Conservation (phyloP, 2,113 vertebrate genomes). For the Sula dactylatra region DNA sequence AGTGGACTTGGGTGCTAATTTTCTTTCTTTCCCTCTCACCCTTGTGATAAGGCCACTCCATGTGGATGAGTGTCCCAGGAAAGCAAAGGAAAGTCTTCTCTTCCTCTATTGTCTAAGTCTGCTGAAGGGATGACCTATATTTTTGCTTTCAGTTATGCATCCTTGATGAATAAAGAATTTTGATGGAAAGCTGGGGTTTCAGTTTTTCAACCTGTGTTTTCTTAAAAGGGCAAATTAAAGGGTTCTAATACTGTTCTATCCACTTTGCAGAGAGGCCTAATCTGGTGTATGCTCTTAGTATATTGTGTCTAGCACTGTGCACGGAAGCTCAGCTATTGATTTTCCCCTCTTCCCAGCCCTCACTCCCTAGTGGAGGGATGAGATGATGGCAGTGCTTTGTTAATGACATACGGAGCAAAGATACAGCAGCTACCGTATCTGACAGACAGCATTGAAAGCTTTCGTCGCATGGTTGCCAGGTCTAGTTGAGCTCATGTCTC, state of each 20-base stretch:
- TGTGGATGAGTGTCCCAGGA: no score
- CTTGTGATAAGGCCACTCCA: not conserved
- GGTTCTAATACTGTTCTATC: not conserved
- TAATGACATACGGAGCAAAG: not conserved
- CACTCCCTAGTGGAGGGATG: not conserved
- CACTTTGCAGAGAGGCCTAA: not conserved
- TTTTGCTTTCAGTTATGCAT: not conserved
- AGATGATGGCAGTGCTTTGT: not conserved
- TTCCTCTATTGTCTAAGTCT: not conserved
- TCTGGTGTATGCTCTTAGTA: not conserved
- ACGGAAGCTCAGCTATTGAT: not conserved
- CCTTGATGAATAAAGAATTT: not conserved
- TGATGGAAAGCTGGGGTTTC: not conserved
- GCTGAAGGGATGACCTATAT: not conserved
- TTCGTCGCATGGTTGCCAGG: rapidly evolving
- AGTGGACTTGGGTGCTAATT: not conserved
- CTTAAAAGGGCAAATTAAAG: not conserved
- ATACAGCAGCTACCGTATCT: not conserved
- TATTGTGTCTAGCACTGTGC: not conserved
- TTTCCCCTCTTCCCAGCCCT: not conserved
- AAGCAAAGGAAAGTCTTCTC: not conserved
- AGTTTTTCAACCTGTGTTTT: not conserved
- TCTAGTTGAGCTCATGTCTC: not conserved
- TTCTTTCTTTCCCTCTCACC: not conserved
- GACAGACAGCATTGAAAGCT: not conserved